A percentile compares a stretch with the other conserved stretches of the same genome.
Conservation (phyloP, 2,113 vertebrate species). For the Thalassarche chlororhynchos region DNA sequence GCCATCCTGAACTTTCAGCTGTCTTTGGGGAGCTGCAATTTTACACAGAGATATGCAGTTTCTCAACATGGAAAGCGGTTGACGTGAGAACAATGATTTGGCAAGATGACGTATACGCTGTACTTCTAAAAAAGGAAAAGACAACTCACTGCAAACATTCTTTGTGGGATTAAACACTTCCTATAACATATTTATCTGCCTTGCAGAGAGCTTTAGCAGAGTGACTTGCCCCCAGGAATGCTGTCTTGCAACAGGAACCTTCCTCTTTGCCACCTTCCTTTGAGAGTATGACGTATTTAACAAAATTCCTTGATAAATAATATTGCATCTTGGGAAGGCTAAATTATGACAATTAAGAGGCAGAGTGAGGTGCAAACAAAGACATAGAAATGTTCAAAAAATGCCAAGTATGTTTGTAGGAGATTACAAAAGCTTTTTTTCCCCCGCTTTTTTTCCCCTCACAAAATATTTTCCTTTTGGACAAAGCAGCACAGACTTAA, state of each 20-base stretch:
- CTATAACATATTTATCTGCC: neutral
- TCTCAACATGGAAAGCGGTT: neutral
- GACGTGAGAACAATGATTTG: neutral
- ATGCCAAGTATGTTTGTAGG: neutral
- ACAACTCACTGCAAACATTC: neutral
- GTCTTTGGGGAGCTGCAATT: neutral
- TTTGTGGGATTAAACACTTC: neutral
- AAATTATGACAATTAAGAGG: neutral
- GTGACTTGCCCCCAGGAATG: neutral
- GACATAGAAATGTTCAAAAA: neutral
- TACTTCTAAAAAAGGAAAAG: neutral
- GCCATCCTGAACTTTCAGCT: neutral
- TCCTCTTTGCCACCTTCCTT: neutral
- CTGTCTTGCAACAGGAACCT: neutral
- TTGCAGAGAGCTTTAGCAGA: neutral
- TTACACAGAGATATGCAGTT: neutral
- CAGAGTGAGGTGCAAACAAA: neutral
- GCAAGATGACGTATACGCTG: accelerated
- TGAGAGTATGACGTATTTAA: neutral
- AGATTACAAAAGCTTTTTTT: neutral
- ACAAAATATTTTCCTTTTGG: neutral
- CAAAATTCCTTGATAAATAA: slow-evolving; percentile 25
- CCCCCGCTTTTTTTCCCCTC: neutral
- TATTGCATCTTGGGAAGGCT: neutral
- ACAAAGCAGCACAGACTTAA: neutral